Base-by-base conservation (phyloP, 2,797 vertebrate species). In the Cyprinella venusta region DNA sequence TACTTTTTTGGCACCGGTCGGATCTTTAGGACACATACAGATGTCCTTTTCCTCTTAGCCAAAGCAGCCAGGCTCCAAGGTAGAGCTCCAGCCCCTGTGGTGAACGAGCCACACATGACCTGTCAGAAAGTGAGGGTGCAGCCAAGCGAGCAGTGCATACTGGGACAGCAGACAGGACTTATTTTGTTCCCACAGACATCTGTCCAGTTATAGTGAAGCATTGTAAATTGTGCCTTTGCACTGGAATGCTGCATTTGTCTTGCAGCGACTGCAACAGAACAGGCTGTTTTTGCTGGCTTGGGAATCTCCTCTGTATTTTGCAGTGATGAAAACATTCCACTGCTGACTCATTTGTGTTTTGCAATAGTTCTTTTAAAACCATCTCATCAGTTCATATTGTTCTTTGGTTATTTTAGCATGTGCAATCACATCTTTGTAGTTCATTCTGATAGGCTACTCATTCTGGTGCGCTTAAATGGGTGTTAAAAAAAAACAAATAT, bases 51-150 rank as follows among this genome's bases (percentile, higher is more conserved):
- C 54, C 79, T 81, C 83, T 56, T 40, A 85, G 79, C 84, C 64
- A 84, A 74, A 78, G 72, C 64, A 52, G 88, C 82, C 78, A 64
- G 70, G 63, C 74, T 69, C 79, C 76, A 70, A 82, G 79, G 76
- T 83, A 79, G 79, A 83, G 45, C 59, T 80, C 52, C 19, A 54
- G 63, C 54, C 67, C 74, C 74, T 74, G 65, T 56, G 72, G 79
- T 81, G 87, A 82, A 83, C 82, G 75, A 87, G 86, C 81, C 85
- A 83, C 88, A 85, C 84, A 85, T 85, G 86, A 82, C 63, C 83
- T 87, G 81, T 86, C 76, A 86, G 76, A 85, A 40, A 80, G 45
- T 80, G 64, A 88, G 65, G 80, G 78, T 54, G 72, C 75, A 79
- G 83, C 56, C 76, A 85, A 79, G 70, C 54, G 18, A 85, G 30